phyloP scores from a whole-genome alignment of 2,797 vertebrate genomes.

The Falco biarmicus region DNA sequence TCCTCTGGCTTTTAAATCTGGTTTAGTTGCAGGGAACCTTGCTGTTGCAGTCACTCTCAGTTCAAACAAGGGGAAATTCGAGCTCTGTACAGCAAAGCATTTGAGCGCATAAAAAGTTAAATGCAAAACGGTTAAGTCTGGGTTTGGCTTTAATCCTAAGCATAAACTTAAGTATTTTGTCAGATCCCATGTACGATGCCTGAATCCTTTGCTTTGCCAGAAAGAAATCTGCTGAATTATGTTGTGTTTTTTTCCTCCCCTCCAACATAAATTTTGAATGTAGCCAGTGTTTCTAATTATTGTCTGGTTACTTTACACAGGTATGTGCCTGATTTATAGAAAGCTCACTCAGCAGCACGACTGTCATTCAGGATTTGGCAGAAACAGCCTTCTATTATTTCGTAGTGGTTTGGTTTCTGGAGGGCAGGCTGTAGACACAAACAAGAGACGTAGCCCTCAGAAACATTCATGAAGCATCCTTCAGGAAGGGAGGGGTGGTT shows the following conservation, averaged over 20 bases:
- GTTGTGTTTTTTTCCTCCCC: neutral
- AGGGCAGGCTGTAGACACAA: conserved; percentile 59
- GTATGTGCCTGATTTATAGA: conserved; percentile 39
- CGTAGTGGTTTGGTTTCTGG: conserved; percentile 45
- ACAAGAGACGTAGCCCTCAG: conserved; percentile 55
- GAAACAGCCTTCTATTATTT: conserved; percentile 56
- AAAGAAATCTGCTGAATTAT: neutral
- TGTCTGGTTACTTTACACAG: conserved; percentile 21
- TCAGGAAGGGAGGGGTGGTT: conserved; percentile 53
- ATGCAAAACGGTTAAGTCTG: neutral
- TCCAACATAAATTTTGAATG: neutral
- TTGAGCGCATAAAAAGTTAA: neutral
- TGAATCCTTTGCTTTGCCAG: neutral
- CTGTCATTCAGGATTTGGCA: conserved; percentile 61
- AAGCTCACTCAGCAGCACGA: neutral
- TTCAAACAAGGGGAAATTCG: neutral
- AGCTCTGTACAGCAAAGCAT: neutral
- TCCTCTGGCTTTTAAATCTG: neutral
- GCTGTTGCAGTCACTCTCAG: neutral
- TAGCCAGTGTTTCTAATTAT: neutral
- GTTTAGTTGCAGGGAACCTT: neutral
- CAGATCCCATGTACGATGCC: neutral
- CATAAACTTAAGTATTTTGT: neutral
- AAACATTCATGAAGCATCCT: conserved; percentile 65
- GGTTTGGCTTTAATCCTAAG: neutral